A percentile compares a stretch with the other conserved stretches of the same genome.
phyloP scores from a whole-genome alignment of 2,888 invertebrate genomes.

The Mythimna lalbum region DNA sequence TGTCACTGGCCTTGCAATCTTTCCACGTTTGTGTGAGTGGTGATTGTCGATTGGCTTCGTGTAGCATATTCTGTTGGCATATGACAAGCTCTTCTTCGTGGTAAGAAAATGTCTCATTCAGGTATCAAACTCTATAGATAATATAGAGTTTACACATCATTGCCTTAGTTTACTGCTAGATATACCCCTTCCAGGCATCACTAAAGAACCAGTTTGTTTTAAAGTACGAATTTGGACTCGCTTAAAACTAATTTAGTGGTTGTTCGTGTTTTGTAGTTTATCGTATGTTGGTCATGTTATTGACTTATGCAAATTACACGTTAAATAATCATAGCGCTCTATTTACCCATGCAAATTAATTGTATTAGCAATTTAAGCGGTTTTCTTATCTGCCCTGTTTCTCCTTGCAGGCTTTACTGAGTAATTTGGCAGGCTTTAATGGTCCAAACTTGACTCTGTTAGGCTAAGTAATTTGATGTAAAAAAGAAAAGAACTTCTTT shows the following conservation, averaged over 20 bases:
- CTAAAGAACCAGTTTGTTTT: background rate
- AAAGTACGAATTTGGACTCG: background rate
- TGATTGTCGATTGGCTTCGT: background rate
- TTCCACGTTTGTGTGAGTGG: background rate
- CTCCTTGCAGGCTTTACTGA: background rate
- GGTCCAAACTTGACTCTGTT: slow-evolving; percentile 1
- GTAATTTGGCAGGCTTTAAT: slow-evolving; percentile 19
- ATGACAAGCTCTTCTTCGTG: background rate
- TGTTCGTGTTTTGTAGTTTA: background rate
- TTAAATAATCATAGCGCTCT: slow-evolving; percentile 35
- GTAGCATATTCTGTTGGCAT: background rate
- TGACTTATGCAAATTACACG: slow-evolving; percentile 29
- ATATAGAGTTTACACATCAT: background rate
- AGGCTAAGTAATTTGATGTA: background rate
- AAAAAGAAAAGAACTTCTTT: background rate
- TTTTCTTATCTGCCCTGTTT: slow-evolving; percentile 38
- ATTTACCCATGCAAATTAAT: slow-evolving; percentile 44
- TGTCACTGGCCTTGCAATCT: background rate
- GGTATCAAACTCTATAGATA: no score
- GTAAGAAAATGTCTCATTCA: background rate
- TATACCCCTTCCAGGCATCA: background rate
- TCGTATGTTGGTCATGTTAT: slow-evolving; percentile 6
- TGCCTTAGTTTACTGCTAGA: background rate
- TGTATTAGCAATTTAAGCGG: slow-evolving; percentile 52
- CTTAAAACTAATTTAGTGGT: background rate